phyloP scores from a whole-genome alignment of 2,797 vertebrate species.

The Brotogeris chrysoptera region DNA sequence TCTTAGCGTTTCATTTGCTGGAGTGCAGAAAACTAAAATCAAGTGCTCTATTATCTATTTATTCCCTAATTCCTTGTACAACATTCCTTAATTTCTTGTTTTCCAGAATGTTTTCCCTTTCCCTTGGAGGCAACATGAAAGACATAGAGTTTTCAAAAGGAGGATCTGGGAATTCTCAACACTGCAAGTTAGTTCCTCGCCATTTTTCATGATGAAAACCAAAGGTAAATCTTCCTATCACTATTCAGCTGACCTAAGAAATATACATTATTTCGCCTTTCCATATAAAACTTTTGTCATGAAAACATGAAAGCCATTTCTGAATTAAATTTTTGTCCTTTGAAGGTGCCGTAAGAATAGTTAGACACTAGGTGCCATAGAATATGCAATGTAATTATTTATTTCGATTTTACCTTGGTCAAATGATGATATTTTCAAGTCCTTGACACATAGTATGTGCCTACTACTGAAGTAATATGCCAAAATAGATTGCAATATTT shows the following conservation, averaged over 20 bases:
- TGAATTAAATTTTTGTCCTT: not conserved
- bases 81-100: not conserved
- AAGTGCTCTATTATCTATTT: not conserved
- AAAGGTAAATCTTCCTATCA: slow-evolving; percentile 30
- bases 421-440: not conserved
- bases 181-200: slow-evolving; percentile 3
- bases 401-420: not conserved
- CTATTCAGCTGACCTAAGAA: not conserved
- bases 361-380: not conserved
- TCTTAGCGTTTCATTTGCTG: not conserved
- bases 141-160: not conserved
- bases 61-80: not conserved
- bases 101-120: slow-evolving; percentile 52
- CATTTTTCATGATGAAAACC: slow-evolving; percentile 55
- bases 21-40: not conserved
- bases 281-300: not conserved
- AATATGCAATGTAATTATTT: not conserved
- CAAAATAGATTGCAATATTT: not conserved
- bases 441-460: not conserved
- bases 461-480: not conserved
- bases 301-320: not conserved
- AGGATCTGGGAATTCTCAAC: not conserved
- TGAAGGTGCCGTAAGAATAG: not conserved
- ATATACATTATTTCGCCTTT: not conserved
- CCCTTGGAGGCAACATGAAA: not conserved